These are phyloP conservation scores for Chrysomallon squamiferum DNA, from an alignment of 1,140 invertebrate species.

Conservation along the genomic window DNA sequence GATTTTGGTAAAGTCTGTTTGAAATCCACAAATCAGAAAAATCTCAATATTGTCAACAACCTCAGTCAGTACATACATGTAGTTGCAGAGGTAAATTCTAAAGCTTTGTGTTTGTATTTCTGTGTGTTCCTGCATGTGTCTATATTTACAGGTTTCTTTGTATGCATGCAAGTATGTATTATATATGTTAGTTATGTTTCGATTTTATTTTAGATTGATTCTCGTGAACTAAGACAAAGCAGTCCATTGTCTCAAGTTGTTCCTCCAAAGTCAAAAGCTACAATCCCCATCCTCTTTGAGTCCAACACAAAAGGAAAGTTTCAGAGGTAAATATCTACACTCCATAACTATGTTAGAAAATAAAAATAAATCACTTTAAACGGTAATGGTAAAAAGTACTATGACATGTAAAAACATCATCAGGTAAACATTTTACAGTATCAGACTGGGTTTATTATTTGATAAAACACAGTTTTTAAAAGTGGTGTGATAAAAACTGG, in stretches of 20 bases:
- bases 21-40: slow-evolving; percentile 49
- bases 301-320: slow-evolving; percentile 60
- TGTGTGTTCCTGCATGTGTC: no score
- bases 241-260: slow-evolving; percentile 62
- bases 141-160: no score
- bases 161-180: no score
- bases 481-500: no score
- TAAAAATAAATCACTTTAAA: not conserved
- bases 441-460: no score
- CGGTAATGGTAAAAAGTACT: not conserved
- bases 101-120: not conserved
- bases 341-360: no score
- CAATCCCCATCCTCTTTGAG: slow-evolving; percentile 63
- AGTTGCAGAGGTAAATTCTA: slow-evolving; percentile 49
- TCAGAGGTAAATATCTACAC: slow-evolving; percentile 53
- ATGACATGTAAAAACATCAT: not conserved
- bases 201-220: slow-evolving; percentile 54
- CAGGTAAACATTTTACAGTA: not conserved
- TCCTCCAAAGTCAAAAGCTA: slow-evolving; percentile 58
- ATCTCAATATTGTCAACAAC: slow-evolving; percentile 61
- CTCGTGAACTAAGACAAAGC: slow-evolving; percentile 60
- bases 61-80: slow-evolving; percentile 57
- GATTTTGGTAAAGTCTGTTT: slow-evolving; percentile 62
- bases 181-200: not conserved
- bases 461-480: no score